Base-by-base conservation (phyloP, 2,113 vertebrate species). In the Sceloporus tristichus region DNA sequence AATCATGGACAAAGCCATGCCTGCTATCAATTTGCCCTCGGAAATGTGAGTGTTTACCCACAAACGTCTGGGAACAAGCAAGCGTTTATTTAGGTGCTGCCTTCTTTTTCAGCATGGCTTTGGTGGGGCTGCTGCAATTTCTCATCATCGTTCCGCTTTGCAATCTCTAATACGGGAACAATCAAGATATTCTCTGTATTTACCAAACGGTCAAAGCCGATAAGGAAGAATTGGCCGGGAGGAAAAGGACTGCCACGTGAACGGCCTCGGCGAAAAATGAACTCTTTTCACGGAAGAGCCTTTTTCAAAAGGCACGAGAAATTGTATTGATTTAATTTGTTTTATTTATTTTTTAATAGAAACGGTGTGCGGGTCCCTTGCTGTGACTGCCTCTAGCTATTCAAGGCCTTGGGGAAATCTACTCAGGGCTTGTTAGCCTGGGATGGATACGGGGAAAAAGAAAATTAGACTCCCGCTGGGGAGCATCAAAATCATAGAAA, bases 121-220 rank as follows among this genome's bases (percentile, higher is more conserved):
- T 40, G 68, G 18, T 56, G 0, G 34, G 10, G 42, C 29, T 29
- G 25, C 40, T 2, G 80, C n/a, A 88, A 84, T 78, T 84, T 79
- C 75, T 79, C 75, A 86, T 86, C 85, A 56, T 74, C 73, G 9
- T n/a, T 53, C 5, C 56, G 7, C 42, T 76, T 42, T 9, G 56
- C 71, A 71, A 56, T 70, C 74, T 77, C 74, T 54, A 83, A 56
- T 78, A 78, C 74, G 42, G 87, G 87, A 84, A 78, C 62, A 59
- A 78, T 78, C 23, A 9, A 78, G 81, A 42, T 54, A 88, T 68
- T 66, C 21, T 74, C 59, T 56, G 23, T 78, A 83, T 84, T 84
- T 84, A 78, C 62, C 25, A 40, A 77, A 74, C 87, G 10, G 0
- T 65, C 73, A 29, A 8, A 40, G 11, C 27, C 38, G 80, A 87